Percentiles rank a stretch among this genome's conserved stretches.
phyloP scores from a whole-genome alignment of 2,888 invertebrate species.

The Lamproptera curius region DNA sequence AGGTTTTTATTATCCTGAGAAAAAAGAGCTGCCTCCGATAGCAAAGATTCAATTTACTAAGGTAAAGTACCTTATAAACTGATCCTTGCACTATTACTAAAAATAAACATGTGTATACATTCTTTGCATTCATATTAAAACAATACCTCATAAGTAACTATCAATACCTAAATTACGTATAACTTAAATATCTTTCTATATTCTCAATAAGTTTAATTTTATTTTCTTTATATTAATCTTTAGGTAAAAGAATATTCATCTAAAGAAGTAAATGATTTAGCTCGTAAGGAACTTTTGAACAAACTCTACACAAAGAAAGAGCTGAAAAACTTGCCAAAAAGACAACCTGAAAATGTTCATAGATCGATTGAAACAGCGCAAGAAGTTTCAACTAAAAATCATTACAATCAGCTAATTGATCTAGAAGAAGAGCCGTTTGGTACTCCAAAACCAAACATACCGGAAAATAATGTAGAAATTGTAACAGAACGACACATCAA shows the following conservation, averaged over 20 bases:
- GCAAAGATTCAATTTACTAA: slow-evolving; percentile 91
- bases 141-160: too few relatives aligned
- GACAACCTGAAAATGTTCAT: slow-evolving; percentile 25
- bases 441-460: slow-evolving; percentile 47
- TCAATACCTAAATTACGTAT: too few relatives aligned
- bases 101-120: too few relatives aligned
- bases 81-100: too few relatives aligned
- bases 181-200: too few relatives aligned
- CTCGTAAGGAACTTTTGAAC: slow-evolving; percentile 48
- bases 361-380: slow-evolving; percentile 12
- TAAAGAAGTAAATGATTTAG: slow-evolving; percentile 60
- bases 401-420: slow-evolving; percentile 48
- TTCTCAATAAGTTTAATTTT: too few relatives aligned
- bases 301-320: slow-evolving; percentile 39
- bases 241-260: slow-evolving; percentile 66
- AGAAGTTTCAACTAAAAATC: slow-evolving; percentile 42
- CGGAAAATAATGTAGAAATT: slow-evolving; percentile 55
- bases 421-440: slow-evolving; percentile 65
- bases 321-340: slow-evolving; percentile 39
- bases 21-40: slow-evolving; percentile 89
- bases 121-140: too few relatives aligned
- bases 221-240: too few relatives aligned
- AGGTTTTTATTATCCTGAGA: slow-evolving; percentile 93
- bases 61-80: too few relatives aligned
- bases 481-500: slow-evolving; percentile 46